Base-by-base conservation (phyloP, 1,140 invertebrate genomes). In the Contarinia nasturtii region DNA sequence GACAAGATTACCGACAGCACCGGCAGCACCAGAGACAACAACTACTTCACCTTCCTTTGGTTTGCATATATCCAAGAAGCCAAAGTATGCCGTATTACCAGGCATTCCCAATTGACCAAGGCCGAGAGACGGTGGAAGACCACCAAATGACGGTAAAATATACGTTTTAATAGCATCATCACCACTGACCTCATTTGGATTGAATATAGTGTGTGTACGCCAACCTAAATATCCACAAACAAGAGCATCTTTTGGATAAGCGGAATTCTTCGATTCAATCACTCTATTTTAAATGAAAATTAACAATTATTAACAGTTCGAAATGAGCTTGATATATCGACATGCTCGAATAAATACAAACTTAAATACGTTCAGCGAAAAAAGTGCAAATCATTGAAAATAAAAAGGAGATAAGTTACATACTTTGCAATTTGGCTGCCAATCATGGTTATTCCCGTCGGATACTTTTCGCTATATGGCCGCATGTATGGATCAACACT, bases 401-500 rank as follows among this genome's bases (percentile, higher is more conserved):
- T n/a, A n/a, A n/a, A n/a, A n/a, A n/a, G n/a, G n/a, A n/a, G n/a
- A n/a, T n/a, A n/a, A n/a, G n/a, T 43, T 43, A 10, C 15, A 10
- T 18, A 74, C 73, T 72, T 75, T 1, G 71, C 75, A 27, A 79
- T 66, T 68, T 79, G 76, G 40, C 60, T 51, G 2, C 76, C 76
- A 38, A 77, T 73, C 72, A 78, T 77, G 21, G 69, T 70, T 14
- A 57, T 63, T 12, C 71, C 73, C 33, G 68, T 41, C 47, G 70
- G 68, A 49, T 66, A 62, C 14, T 55, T 56, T 44, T 55, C 57
- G 54, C 67, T 63, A 46, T 73, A 74, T 0, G 65, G 64, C 51
- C 78, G 66, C 76, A 80, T 79, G 50, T 80, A 82, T 33, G 79
- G 79, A 59, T 82, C 80, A 2, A 82, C 77, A 48, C 77, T 80